Evolutionary conservation across 1,140 invertebrate genomes (phyloP), one percentile per base, ranked within the genome.

Genomic region (Drosophila melanica): DNA sequence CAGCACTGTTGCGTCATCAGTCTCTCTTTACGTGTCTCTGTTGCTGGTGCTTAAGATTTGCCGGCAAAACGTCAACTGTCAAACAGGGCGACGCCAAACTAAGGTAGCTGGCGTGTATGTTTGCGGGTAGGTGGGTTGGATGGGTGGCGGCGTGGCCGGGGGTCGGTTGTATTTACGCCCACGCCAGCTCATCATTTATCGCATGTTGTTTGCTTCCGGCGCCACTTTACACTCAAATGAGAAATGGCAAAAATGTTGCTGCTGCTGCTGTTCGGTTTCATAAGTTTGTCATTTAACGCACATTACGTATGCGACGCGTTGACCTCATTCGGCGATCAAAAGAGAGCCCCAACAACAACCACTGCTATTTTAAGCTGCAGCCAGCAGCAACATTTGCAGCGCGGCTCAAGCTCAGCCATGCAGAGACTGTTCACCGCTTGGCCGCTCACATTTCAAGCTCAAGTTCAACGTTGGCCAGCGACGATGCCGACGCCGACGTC

Each of bases 51-150:
- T 30, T 23, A 41, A 70, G 68, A 69, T 87, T 87, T 79, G 82
- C 82, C 82, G 82, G 82, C 84, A 79, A 87, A 82, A 63, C 79
- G 82, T 89, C 84, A 82, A 79, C 72, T 79, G 79, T 82, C 68
- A 81, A 78, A 87, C 65, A 76, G 76, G 70, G 59, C 75, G 81
- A 81, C 78, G 75, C 74, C 55, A 68, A 66, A 76, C 65, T 60
- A 50, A 48, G 41, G 55, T 18, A 51, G 14, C 27, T 1, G 35
- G 35, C 42, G 57, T 35, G 23, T 41, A 11, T 8, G 41, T 44
- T 12, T 12, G 20, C 30, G 5, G 47, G n/a, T 16, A 20, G 41
- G n/a, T 9, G 23, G 23, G 11, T 10, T 18, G 20, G 20, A 3
- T 23, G 12, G 30, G 12, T 5, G 30, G 30, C 35, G 47, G 44